Conservation (phyloP, 2,797 vertebrate species). For the Chaunax sp. region DNA sequence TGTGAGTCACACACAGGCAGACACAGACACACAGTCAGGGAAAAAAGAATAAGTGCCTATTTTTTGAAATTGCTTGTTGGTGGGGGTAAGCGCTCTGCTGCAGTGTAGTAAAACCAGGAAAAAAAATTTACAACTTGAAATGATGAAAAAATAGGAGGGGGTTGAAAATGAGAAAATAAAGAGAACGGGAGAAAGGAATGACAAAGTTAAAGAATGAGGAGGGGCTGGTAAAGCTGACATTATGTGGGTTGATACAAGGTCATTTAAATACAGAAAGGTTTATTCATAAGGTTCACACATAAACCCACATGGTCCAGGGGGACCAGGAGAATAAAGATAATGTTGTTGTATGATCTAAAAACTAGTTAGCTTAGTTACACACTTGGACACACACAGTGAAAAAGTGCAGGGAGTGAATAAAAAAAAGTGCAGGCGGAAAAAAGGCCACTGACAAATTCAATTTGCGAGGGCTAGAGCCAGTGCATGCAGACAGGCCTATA, state of each 20-base stretch:
- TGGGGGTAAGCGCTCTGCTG: slow-evolving; percentile 44
- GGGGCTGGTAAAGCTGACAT: slow-evolving; percentile 31
- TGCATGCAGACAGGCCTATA: slow-evolving; percentile 69
- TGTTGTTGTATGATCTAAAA: slow-evolving; percentile 50
- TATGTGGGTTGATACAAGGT: slow-evolving; percentile 37
- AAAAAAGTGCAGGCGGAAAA: slow-evolving; percentile 29
- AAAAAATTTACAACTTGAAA: slow-evolving; percentile 38
- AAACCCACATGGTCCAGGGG: not conserved
- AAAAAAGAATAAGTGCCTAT: slow-evolving; percentile 54
- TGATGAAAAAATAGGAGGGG: slow-evolving; percentile 38
- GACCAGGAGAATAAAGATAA: slow-evolving; percentile 15
- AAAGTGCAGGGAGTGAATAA: slow-evolving; percentile 49
- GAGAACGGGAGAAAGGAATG: slow-evolving; percentile 11
- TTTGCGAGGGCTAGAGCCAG: slow-evolving; percentile 65
- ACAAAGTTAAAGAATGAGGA: slow-evolving; percentile 37
- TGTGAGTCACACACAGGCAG: slow-evolving; percentile 55
- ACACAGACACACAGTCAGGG: slow-evolving; percentile 21
- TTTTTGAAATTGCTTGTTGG: slow-evolving; percentile 61
- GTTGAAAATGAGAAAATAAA: slow-evolving; percentile 50
- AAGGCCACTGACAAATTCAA: slow-evolving; percentile 73
- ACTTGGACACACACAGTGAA: slow-evolving; percentile 30
- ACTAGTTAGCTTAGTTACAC: slow-evolving; percentile 39
- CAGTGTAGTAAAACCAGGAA: slow-evolving; percentile 44
- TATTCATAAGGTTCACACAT: slow-evolving; percentile 16
- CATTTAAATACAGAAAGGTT: slow-evolving; percentile 44